Conservation (phyloP, 1,140 invertebrate species). For the Cotesia glomerata region DNA sequence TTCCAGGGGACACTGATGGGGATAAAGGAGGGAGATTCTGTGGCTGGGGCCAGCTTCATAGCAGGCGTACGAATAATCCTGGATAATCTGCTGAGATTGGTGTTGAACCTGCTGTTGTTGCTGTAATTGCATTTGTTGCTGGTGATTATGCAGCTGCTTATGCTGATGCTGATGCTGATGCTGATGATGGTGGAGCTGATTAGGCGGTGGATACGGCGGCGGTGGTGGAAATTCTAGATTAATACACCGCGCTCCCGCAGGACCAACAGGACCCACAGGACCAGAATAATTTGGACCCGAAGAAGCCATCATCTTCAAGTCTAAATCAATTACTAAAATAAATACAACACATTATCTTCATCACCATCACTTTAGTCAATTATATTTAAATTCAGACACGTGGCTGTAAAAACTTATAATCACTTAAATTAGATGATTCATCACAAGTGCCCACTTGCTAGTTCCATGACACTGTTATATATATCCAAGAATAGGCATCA, state of each 20-base stretch:
- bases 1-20: conserved; percentile 53
- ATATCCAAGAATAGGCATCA: background rate
- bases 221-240: conserved; percentile 65
- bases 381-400: too few relatives aligned
- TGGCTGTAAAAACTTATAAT: too few relatives aligned
- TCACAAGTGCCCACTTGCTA: too few relatives aligned
- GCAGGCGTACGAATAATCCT: conserved; percentile 80
- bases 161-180: conserved; percentile 42
- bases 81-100: conserved; percentile 20
- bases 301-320: background rate
- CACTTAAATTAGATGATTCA: too few relatives aligned
- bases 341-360: too few relatives aligned
- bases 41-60: conserved; percentile 72
- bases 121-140: conserved; percentile 57
- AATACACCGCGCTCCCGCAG: conserved; percentile 49
- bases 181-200: conserved; percentile 16
- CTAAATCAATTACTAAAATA: background rate
- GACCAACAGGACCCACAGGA: conserved; percentile 34
- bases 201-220: conserved; percentile 63
- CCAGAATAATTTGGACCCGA: conserved; percentile 43
- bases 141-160: conserved; percentile 38
- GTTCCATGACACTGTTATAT: too few relatives aligned
- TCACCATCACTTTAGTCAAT: too few relatives aligned
- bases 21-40: conserved; percentile 51
- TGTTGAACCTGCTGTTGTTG: conserved; percentile 27